A percentile compares a stretch with the other conserved stretches of the same genome.
Conservation (phyloP, 2,797 vertebrate genomes). For the Macropodus opercularis region DNA sequence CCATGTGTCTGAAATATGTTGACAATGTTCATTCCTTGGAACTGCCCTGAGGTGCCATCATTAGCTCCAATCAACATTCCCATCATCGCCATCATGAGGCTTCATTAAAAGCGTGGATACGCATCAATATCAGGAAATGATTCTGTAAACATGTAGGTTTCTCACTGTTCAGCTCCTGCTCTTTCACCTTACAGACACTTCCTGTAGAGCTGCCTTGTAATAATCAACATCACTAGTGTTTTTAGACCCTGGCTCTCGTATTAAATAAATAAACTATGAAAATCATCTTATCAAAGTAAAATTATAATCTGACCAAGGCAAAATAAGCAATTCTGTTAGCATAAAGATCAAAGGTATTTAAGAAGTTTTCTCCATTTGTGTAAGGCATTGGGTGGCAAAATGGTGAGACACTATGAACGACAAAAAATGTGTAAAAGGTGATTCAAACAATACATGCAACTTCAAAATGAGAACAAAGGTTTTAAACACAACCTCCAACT, state of each 20-base stretch:
- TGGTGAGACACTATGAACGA: background rate
- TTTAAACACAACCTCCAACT: background rate
- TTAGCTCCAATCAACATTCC: slow-evolving; percentile 49
- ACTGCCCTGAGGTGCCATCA: background rate
- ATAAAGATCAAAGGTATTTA: no score
- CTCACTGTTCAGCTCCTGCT: slow-evolving; percentile 1
- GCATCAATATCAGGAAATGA: background rate
- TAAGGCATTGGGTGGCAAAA: no score
- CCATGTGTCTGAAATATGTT: slow-evolving; percentile 52
- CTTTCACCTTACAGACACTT: slow-evolving; percentile 1
- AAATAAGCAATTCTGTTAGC: no score
- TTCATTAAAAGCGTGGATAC: slow-evolving; percentile 21
- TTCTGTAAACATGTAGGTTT: background rate
- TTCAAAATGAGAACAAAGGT: background rate
- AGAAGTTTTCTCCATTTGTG: no score
- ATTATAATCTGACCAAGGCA: background rate
- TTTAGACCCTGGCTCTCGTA: no score
- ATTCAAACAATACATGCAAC: background rate
- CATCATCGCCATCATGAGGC: slow-evolving; percentile 27
- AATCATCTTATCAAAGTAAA: background rate
- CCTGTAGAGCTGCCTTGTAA: background rate
- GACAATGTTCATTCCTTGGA: slow-evolving; percentile 33
- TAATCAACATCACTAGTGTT: no score
- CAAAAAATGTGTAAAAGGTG: background rate
- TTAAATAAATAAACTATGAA: no score